Evolutionary conservation across 2,888 invertebrate genomes (phyloP).

Genomic region (Alsophila aescularia): DNA sequence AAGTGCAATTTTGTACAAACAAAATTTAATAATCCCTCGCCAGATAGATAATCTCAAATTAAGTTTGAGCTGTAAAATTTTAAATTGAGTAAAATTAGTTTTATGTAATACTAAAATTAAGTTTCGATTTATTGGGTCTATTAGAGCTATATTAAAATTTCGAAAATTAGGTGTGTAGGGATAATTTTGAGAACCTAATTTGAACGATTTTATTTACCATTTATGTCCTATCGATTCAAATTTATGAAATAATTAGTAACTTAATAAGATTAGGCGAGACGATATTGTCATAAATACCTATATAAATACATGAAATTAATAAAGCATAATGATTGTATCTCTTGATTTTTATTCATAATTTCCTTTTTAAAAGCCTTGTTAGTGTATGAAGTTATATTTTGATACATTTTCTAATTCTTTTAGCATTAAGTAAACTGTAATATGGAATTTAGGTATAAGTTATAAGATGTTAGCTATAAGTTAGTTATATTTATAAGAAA

Average conservation of each 20-base stretch:
- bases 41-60: conserved; percentile 64
- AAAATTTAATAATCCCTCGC: conserved; percentile 61
- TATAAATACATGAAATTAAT: conserved; percentile 86
- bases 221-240: conserved; percentile 81
- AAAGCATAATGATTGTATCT: conserved; percentile 85
- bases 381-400: not conserved
- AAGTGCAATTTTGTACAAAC: conserved; percentile 38
- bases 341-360: conserved; percentile 67
- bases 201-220: conserved; percentile 78
- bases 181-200: conserved; percentile 67
- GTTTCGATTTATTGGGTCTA: conserved; percentile 69
- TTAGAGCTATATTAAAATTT: conserved; percentile 65
- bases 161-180: conserved; percentile 68
- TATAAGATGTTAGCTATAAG: not conserved
- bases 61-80: conserved; percentile 67
- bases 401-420: not conserved
- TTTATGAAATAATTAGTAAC: conserved; percentile 84
- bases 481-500: not conserved
- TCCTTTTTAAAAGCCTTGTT: conserved; percentile 12
- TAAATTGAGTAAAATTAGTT: conserved; percentile 47
- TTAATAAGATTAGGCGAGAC: conserved; percentile 85
- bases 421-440: not conserved
- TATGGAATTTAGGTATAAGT: not conserved
- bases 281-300: conserved; percentile 84
- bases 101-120: conserved; percentile 53